Evolutionary conservation across 1,140 invertebrate genomes (phyloP).

Genomic region (Tetramorium alpestre): DNA sequence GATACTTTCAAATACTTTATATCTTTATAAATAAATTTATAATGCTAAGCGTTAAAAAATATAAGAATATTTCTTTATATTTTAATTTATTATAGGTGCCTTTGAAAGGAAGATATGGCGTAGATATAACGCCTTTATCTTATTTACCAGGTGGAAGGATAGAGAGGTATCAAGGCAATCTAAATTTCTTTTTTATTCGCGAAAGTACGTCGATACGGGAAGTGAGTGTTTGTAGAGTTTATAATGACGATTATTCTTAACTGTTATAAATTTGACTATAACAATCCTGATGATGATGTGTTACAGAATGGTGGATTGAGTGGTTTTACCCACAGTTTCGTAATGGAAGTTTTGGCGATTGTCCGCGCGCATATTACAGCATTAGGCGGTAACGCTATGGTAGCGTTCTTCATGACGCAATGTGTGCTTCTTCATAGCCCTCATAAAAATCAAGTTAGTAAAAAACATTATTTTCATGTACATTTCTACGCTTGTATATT

Average conservation of each 20-base stretch:
- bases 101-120: constrained; percentile 89
- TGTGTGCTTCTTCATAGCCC: constrained; percentile 95
- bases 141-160: constrained; percentile 93
- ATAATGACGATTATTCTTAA: not conserved
- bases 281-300: constrained; percentile 19
- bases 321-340: constrained; percentile 97
- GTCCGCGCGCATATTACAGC: constrained; percentile 96
- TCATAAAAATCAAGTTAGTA: constrained; percentile 97
- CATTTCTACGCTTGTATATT: not conserved
- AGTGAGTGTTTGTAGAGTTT: constrained; percentile 82
- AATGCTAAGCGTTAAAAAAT: not conserved
- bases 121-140: constrained; percentile 94
- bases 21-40: not conserved
- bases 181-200: constrained; percentile 98
- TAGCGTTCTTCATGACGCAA: constrained; percentile 97
- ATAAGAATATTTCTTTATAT: not conserved
- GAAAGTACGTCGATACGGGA: constrained; percentile 97
- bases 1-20: too few species aligned
- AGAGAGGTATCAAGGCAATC: constrained; percentile 95
- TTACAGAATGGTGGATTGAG: constrained; percentile 93
- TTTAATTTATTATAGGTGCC: constrained; percentile 84
- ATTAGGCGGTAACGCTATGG: constrained; percentile 97
- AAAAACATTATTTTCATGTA: not conserved
- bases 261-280: not conserved
- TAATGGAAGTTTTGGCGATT: constrained; percentile 96